Conservation (phyloP, 2,113 vertebrate species). For the Xiphophorus maculatus region DNA sequence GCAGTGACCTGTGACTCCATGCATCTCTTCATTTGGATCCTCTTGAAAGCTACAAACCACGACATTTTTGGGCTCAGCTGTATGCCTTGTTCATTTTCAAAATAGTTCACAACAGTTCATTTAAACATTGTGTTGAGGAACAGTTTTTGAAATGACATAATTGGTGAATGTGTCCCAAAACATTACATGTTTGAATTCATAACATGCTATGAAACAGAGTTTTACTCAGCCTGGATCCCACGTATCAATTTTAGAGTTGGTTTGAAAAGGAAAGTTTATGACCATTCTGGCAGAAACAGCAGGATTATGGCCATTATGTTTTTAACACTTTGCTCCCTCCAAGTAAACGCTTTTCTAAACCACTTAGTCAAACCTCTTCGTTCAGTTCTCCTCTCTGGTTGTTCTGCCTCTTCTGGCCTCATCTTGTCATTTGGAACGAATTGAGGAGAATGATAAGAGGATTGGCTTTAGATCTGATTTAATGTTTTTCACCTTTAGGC, state of each 20-base stretch:
- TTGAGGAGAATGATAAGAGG: slow-evolving; percentile 50
- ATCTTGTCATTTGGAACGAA: slow-evolving; percentile 25
- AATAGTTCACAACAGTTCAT: too few relatives aligned
- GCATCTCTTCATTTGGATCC: too few relatives aligned
- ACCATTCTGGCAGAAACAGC: not conserved
- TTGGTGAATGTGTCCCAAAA: not conserved
- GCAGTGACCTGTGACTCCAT: too few relatives aligned
- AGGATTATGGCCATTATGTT: too few relatives aligned
- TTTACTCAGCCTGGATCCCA: not conserved
- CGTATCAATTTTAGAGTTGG: not conserved
- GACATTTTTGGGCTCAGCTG: too few relatives aligned
- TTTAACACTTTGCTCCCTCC: too few relatives aligned
- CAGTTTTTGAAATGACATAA: too few relatives aligned
- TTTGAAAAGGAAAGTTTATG: not conserved
- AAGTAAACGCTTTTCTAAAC: not conserved
- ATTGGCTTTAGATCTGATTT: slow-evolving; percentile 58
- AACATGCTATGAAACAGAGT: not conserved
- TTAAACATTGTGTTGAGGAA: too few relatives aligned
- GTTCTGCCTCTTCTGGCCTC: not conserved
- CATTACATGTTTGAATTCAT: not conserved
- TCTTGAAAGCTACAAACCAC: too few relatives aligned
- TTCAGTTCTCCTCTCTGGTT: not conserved
- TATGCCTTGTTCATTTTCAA: too few relatives aligned
- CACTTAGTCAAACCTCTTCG: not conserved
- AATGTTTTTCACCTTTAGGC: slow-evolving; percentile 28